Evolutionary conservation across 2,113 vertebrate genomes (phyloP).

Genomic region (Vicugna pacos): DNA sequence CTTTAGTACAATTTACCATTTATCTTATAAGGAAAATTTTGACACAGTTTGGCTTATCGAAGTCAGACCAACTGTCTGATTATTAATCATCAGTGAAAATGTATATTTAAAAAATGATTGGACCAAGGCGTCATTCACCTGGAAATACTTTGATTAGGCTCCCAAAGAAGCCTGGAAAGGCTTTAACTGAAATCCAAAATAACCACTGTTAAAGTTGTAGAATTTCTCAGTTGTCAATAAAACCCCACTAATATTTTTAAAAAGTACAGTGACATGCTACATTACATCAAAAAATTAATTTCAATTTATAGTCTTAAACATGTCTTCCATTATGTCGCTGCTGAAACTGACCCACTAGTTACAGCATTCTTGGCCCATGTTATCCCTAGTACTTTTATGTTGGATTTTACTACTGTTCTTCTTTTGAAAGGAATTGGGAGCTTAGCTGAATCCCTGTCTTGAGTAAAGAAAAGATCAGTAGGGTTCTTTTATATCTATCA

Average conservation of each 20-base stretch:
- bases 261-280: not conserved
- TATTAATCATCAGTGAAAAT: not conserved
- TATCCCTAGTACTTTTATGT: not conserved
- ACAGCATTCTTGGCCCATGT: not conserved
- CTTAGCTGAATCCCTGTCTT: not conserved
- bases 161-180: not conserved
- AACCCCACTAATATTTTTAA: not conserved
- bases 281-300: not conserved
- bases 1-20: not conserved
- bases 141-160: not conserved
- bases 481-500: not conserved
- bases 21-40: constrained; percentile 11
- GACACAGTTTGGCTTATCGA: not conserved
- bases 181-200: not conserved
- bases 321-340: not conserved
- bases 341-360: not conserved
- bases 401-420: constrained; percentile 10
- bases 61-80: not conserved
- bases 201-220: not conserved
- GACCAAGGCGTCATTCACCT: not conserved
- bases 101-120: not conserved
- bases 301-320: not conserved
- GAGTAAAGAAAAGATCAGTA: constrained; percentile 44
- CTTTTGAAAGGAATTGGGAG: not conserved
- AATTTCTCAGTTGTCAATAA: constrained; percentile 26